Evolutionary conservation across 2,888 invertebrate species (phyloP), one percentile per base, ranked within the genome.

Genomic region (Melanchra persicariae): DNA sequence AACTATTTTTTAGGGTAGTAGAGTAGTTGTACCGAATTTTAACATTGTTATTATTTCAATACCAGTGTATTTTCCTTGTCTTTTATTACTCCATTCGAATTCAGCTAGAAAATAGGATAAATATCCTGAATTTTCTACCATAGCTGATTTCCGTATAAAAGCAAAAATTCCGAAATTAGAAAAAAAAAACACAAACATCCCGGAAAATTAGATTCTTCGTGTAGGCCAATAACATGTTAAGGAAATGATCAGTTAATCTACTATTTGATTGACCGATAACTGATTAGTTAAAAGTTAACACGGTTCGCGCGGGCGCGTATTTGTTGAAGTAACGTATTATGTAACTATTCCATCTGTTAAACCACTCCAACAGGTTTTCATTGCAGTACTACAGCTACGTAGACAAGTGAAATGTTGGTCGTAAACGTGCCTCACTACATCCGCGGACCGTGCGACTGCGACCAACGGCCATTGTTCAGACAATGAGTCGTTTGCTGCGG

Each of bases 311-410:
- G 66, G 49, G 30, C 65, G 61, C 54, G 51, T 72, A 71, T 75
- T 77, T 65, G 81, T 77, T 71, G 65, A 74, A 79, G 74, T 77
- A 71, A 79, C 52, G 63, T 74, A 62, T 82, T 83, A 84, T 72
- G 64, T 74, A 85, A 85, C 61, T 24, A 30, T 77, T 76, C 79
- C 79, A 84, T 79, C 74, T 83, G 70, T 79, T 62, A 74, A 82
- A 81, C 81, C 65, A 76, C 72, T 71, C 84, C 76, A 65, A 85
- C 84, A 74, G 86, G 84, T 85, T 85, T 72, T 66, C 69, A 59
- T 76, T 73, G 74, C 81, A 79, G 70, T 76, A 77, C 26, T 73
- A 61, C 55, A 40, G 30, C 70, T 57, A 74, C 55, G 74, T 65
- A 64, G 49, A 58, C 67, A 70, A 77, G 85, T 82, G 83, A 85